These are phyloP conservation scores for Rhynchopsitta pachyrhyncha DNA, from an alignment of 2,113 vertebrate genomes.

Conservation along the genomic window DNA sequence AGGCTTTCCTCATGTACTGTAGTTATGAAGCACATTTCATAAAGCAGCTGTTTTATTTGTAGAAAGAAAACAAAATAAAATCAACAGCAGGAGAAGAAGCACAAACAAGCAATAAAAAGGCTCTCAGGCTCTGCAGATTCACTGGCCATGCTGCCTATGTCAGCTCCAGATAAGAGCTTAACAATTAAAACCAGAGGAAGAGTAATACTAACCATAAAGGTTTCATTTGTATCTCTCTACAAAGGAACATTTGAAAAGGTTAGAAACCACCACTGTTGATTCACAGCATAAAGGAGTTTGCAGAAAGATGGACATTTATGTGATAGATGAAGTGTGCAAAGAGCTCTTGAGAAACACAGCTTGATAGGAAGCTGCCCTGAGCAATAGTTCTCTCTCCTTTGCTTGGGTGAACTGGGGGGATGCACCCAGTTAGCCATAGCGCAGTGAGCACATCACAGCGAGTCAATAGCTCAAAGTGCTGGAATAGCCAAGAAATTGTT, in stretches of 20 bases:
- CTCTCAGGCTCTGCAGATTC: background rate
- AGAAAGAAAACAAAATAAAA: background rate
- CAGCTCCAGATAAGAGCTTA: background rate
- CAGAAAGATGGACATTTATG: background rate
- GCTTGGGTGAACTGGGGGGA: background rate
- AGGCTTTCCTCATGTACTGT: background rate
- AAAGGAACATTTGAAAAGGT: background rate
- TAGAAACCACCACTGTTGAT: background rate
- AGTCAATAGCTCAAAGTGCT: background rate
- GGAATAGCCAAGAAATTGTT: conserved; percentile 18
- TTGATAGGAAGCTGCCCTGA: background rate
- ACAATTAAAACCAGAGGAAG: background rate
- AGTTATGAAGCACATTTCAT: background rate
- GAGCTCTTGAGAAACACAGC: background rate
- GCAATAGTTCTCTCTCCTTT: background rate
- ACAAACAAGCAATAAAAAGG: background rate
- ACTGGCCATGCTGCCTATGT: background rate
- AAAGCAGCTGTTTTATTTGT: background rate
- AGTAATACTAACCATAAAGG: background rate
- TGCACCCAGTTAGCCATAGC: background rate
- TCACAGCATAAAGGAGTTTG: background rate
- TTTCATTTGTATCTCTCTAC: background rate
- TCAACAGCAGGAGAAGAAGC: background rate
- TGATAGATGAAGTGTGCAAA: background rate
- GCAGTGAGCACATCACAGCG: background rate